Evolutionary conservation across 2,888 invertebrate species (phyloP).

Genomic region (Crioceris asparagi): DNA sequence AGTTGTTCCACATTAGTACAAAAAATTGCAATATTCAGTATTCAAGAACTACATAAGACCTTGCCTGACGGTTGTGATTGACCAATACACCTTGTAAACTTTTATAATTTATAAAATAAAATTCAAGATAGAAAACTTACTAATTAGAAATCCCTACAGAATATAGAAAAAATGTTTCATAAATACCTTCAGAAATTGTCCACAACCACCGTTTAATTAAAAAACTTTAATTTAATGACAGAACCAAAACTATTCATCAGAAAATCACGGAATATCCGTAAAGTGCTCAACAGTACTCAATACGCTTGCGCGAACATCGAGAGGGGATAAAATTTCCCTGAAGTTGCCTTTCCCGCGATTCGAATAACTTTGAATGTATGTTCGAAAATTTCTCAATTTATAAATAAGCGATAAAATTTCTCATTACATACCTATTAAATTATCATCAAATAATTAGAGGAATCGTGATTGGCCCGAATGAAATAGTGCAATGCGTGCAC

Average conservation of each 20-base stretch:
- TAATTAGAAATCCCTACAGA: conserved; percentile 13
- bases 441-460: no score
- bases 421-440: no score
- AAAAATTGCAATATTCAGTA: background rate
- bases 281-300: conserved; percentile 16
- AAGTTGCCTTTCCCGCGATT: conserved; percentile 19
- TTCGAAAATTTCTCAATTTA: no score
- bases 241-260: conserved; percentile 26
- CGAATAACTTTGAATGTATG: no score
- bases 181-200: conserved; percentile 22
- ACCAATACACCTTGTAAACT: conserved; percentile 15
- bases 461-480: no score
- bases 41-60: conserved; percentile 2
- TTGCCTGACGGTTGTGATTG: conserved; percentile 20
- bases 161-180: conserved; percentile 18
- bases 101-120: conserved; percentile 19
- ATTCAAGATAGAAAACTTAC: conserved; percentile 10
- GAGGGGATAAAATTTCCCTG: conserved; percentile 17
- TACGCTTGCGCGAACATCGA: conserved; percentile 23
- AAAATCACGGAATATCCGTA: conserved; percentile 25
- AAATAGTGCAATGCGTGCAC: no score
- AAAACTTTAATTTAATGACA: conserved; percentile 30
- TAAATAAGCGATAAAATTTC: no score
- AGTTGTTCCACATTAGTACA: background rate
- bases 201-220: conserved; percentile 15